Base-by-base conservation (phyloP, 2,797 vertebrate genomes). In the Amblyopsis hoosieri region DNA sequence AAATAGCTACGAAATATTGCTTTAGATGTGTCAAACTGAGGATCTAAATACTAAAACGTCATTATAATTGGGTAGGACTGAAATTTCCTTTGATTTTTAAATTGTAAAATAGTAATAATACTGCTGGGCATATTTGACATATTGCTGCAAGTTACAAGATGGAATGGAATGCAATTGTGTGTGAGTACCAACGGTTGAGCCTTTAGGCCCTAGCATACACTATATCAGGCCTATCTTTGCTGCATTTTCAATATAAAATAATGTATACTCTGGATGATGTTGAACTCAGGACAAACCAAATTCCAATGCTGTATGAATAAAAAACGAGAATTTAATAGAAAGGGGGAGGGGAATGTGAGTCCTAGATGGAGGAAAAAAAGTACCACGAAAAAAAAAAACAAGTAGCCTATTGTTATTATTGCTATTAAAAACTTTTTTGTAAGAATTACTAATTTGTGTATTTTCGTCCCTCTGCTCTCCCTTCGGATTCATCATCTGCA, bases 371-470 rank as follows among this genome's bases (percentile, higher is more conserved):
- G 23, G 23, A 23, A 23, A 23, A 23, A 23, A 23, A 23, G 3
- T 37, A 67, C 37, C 37, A 37, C 37, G 37, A 37, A 9, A 37
- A 37, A 3, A n/a, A 37, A 37, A 9, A 9, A 37, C 37, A 37
- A 37, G 56, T 69, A 50, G 23, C 23, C 23, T 23, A 23, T 23
- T 23, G 23, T 3, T 23, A 23, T 23, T 23, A 23, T 23, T 23
- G 3, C 3, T 23, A 23, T 23, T 23, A 47, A 67, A 8, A 51
- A 61, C 1, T 65, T 29, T 54, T 33, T 4, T 50, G 14, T 13
- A 51, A 19, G 14, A 17, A 6, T 13, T 10, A 14, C 62, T 62
- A 66, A 51, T 56, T 48, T 29, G 50, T 69, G 54, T 48, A 33
- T 47, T 23, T 64, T 15, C 56, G 57, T 9, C 0, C 54, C 49